Percentiles rank a stretch among this genome's conserved stretches.
These are phyloP conservation scores for Schrankia costaestrigalis DNA, from an alignment of 2,888 invertebrate species.

Conservation along the genomic window DNA sequence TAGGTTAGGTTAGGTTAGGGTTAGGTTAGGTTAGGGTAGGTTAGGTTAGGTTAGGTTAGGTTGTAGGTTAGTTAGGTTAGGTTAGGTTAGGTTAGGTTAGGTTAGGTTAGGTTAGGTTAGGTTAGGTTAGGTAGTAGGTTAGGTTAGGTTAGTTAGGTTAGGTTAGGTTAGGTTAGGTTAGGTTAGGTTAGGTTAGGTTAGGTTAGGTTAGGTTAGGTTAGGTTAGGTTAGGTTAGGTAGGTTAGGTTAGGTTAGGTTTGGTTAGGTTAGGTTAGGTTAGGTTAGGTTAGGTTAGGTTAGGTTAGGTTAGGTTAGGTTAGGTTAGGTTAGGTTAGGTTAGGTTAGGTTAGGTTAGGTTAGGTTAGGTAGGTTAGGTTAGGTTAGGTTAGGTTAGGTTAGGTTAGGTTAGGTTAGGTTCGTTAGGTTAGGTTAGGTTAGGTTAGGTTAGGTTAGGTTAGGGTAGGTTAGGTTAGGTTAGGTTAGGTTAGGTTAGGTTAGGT, in stretches of 20 bases:
- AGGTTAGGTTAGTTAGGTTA: slow-evolving; percentile 5
- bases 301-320: slow-evolving; percentile 13
- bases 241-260: slow-evolving; percentile 24
- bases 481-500: slow-evolving; percentile 15
- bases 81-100: slow-evolving; percentile 23
- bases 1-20: slow-evolving; percentile 21
- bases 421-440: slow-evolving; percentile 10
- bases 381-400: slow-evolving; percentile 5
- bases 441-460: slow-evolving; percentile 14
- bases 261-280: slow-evolving; percentile 21
- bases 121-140: slow-evolving; percentile 15
- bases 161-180: slow-evolving; percentile 5
- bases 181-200: slow-evolving; percentile 11
- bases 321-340: slow-evolving; percentile 12
- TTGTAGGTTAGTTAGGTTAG: slow-evolving; percentile 17
- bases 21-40: slow-evolving; percentile 21
- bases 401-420: slow-evolving; percentile 8
- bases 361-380: slow-evolving; percentile 4
- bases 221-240: slow-evolving; percentile 28
- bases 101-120: slow-evolving; percentile 22
- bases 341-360: slow-evolving; percentile 10
- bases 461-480: slow-evolving; percentile 31
- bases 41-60: slow-evolving; percentile 25
- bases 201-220: slow-evolving; percentile 6
- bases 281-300: slow-evolving; percentile 7